Base-by-base conservation (phyloP, 2,888 invertebrate species). In the Flexamia atlantica region DNA sequence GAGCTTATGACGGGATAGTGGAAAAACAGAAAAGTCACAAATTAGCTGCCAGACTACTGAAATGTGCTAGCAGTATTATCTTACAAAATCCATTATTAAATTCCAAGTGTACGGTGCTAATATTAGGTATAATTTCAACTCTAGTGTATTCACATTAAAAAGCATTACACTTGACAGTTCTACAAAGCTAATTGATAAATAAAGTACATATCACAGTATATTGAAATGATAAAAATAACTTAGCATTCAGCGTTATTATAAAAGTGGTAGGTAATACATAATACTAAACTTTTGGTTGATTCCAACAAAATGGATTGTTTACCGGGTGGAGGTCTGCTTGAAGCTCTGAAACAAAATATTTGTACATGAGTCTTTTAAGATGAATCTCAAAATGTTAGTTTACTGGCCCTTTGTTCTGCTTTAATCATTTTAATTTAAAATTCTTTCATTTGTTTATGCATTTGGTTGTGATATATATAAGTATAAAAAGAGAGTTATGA, bases 141-240 rank as follows among this genome's bases (percentile, higher is more conserved):
- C 30, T 40, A 40, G 72, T 40, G 40, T 72, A 72, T 72, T 72
- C 36, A 72, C 72, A 72, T 20, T 72, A 72, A 72, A 36, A 72
- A 72, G 72, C 72, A 28, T 40, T 28, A 72, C 72, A 72, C 20
- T 20, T n/a, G 14, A 23, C 40, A 20, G 72, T 40, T 20, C 72
- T 72, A 72, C 36, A 40, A 72, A 36, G 72, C 72, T 72, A 72
- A 36, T n/a, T n/a, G n/a, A n/a, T 5, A 42, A 72, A 72, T 40
- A 36, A 72, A 72, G 30, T 72, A 72, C 42, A 72, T 72, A 72
- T 72, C 72, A 72, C 72, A 72, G 72, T 72, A 72, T 72, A 72
- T 72, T 36, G 10, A 72, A 72, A 40, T 40, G 40, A 64, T n/a
- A n/a, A 64, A 64, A 64, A 64, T 64, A 64, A 64, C 17, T 4